Base-by-base conservation (phyloP, 1,140 invertebrate genomes). In the Nasonia giraulti region DNA sequence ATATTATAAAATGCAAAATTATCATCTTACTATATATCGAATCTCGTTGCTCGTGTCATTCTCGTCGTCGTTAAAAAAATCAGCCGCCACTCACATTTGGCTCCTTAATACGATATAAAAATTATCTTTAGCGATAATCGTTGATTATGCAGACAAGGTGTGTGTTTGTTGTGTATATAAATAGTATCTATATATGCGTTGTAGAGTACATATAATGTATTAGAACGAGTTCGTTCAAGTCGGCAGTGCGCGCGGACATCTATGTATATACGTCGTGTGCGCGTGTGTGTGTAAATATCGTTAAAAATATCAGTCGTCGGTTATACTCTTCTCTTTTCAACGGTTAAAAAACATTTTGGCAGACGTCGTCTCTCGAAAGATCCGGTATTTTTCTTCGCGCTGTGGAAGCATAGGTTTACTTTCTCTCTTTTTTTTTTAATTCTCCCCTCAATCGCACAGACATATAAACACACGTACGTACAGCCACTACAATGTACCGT, bases 111-210 rank as follows among this genome's bases (percentile, higher is more conserved):
- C 6, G 31, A 75, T 83, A 83, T 37, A 77, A 83, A 83, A 83
- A 83, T 77, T 77, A 78, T 44, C 44, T 75, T 78, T 78, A 78
- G 62, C 37, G 50, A 77, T 71, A 20, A 62, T 78, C 55, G 50
- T 76, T 69, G 75, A 6, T 76, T 69, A 78, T 50, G 37, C 2
- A 82, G 50, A 71, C 37, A 66, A 31, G 50, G 50, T 55, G 50
- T 71, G 10, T n/a, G 17, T 37, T 37, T 37, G 2, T 37, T 77
- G 68, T 76, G 33, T 77, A 55, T 20, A 68, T 82, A 75, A 44
- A 40, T 33, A 71, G 69, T 74, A 50, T 74, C 47, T 83, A 78
- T 69, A 69, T 83, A 62, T 50, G 27, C 27, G 10, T 62, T 62
- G 74, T 76, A 11, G 23, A 76, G 20, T 82, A 27, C 27, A 82